Percentiles rank a stretch among this genome's conserved stretches.
phyloP scores from a whole-genome alignment of 2,113 vertebrate genomes.

The Pteropus alecto region DNA sequence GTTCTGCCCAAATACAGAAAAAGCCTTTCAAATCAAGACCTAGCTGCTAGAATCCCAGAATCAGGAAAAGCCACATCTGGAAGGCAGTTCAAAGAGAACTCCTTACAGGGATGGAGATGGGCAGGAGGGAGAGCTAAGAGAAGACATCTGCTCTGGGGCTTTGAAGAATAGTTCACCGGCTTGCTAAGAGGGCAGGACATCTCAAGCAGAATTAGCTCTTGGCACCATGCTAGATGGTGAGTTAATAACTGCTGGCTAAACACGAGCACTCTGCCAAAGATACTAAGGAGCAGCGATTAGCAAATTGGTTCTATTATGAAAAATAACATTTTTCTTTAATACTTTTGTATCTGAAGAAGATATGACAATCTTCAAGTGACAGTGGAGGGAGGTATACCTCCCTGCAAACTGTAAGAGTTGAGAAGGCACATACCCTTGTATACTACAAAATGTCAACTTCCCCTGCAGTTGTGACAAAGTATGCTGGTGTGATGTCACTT shows the following conservation, averaged over 20 bases:
- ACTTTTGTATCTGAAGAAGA: background rate
- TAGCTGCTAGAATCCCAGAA: background rate
- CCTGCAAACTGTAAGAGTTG: background rate
- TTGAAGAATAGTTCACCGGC: background rate
- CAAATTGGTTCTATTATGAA: background rate
- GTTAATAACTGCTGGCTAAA: background rate
- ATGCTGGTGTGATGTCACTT: background rate
- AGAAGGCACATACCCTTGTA: background rate
- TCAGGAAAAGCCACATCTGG: background rate
- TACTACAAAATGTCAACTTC: background rate
- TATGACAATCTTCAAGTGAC: background rate
- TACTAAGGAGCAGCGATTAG: background rate
- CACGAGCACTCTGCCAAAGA: background rate
- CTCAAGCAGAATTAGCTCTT: background rate
- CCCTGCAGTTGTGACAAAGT: background rate
- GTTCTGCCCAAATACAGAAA: background rate
- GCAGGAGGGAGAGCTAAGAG: background rate
- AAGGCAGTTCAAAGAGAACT: background rate
- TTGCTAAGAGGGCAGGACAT: background rate
- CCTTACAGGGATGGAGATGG: background rate
- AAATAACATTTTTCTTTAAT: background rate
- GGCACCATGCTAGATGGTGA: background rate
- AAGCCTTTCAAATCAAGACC: background rate
- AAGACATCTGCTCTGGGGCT: background rate
- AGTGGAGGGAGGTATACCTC: background rate